Evolutionary conservation across 2,888 invertebrate species (phyloP), one percentile per base, ranked within the genome.

Genomic region (Xylophagus ater): DNA sequence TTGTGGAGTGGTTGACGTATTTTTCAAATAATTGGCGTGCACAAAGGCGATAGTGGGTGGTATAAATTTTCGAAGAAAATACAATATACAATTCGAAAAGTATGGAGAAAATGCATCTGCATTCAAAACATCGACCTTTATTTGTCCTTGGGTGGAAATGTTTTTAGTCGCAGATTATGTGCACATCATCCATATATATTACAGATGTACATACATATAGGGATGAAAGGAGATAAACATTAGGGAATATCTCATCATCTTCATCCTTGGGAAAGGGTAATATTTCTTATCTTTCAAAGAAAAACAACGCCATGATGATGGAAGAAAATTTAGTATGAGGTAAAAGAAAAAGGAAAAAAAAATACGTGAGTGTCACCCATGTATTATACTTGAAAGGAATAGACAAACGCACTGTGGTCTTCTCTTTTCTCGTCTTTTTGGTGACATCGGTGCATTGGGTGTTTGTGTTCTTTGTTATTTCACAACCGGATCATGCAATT

Each of bases 401-500:
- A 41, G 31, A 29, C 41, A 38, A 44, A 44, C 44, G 44, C 41
- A 44, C 20, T 38, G 38, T 29, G 35, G 20, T 21, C 26, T 21
- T 14, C 9, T 10, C 23, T 32, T 15, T 17, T 31, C 12, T 9
- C 12, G 17, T 31, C 15, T 24, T 10, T 18, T 23, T 6, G 19
- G 12, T n/a, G 9, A 31, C 13, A 24, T 15, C 9, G 23, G 23
- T 31, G 18, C 9, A 30, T 20, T 13, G 34, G 25, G 38, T 44
- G 34, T 44, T 41, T 23, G 23, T 31, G 30, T 23, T 37, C 34
- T 41, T 41, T 37, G 35, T 35, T 32, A 20, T 31, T 30, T 18
- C 31, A 41, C 29, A 40, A 32, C 44, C 41, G 32, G 41, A 40
- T 44, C 34, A 36, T 41, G 35, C 35, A 38, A 44, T 44, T 44